Conservation (phyloP, 2,888 invertebrate species). For the Drymonia ruficornis region DNA sequence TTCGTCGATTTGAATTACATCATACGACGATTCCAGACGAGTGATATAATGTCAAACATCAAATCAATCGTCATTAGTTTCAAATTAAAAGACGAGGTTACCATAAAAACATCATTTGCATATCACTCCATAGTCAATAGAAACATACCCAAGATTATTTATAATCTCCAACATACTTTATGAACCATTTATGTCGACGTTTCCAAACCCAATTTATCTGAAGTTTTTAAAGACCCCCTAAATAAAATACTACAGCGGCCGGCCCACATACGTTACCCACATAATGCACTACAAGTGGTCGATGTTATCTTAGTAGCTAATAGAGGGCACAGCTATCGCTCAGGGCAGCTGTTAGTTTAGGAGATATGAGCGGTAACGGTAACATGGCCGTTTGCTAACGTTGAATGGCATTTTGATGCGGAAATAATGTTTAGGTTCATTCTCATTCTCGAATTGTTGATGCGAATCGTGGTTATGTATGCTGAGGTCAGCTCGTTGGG, state of each 20-base stretch:
- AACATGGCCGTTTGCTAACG: constrained; percentile 16
- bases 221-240: constrained; percentile 12
- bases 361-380: constrained; percentile 27
- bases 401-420: constrained; percentile 22
- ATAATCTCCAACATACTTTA: too few relatives aligned
- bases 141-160: background rate
- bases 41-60: too few relatives aligned
- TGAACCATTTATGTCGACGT: background rate
- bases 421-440: constrained; percentile 11
- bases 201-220: constrained; percentile 22
- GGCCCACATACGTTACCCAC: constrained; percentile 36
- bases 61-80: background rate
- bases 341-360: constrained; percentile 34
- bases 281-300: constrained; percentile 38
- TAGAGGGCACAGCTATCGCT: constrained; percentile 39
- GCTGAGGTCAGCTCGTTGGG: too few relatives aligned
- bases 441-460: constrained; percentile 5
- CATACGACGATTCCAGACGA: too few relatives aligned
- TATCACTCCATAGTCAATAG: background rate
- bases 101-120: background rate
- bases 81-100: background rate
- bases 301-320: constrained; percentile 39
- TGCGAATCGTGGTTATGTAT: constrained; percentile 4
- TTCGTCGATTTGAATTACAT: too few relatives aligned
- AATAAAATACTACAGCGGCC: constrained; percentile 16